Base-by-base conservation (phyloP, 1,140 invertebrate genomes). In the Brachionus plicatilis region DNA sequence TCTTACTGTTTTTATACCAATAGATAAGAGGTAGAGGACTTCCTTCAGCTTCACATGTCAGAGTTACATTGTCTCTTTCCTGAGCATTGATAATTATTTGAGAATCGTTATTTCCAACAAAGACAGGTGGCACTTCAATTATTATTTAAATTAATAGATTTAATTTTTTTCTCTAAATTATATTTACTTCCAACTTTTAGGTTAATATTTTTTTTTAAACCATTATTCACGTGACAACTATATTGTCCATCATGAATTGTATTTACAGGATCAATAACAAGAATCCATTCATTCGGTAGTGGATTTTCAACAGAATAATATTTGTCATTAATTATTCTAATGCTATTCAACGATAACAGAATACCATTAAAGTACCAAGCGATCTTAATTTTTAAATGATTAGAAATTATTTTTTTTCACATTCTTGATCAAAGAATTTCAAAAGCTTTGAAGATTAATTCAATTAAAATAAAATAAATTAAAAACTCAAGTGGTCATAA, bases 1-100 rank as follows among this genome's bases (percentile, higher is more conserved):
- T 47, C 76, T 80, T 80, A 80, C 76, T 82, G 7, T 82, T 68
- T 66, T 27, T 60, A 29, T 82, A 84, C 82, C 82, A 84, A 60
- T 70, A 84, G 8, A 84, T 84, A 29, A 41, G 7, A 9, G 82
- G 82, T 14, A 12, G 14, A 41, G 82, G 82, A 20, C 47, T 84
- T 20, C 82, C 82, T 43, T 53, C 60, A 9, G 82, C 82, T 33
- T 68, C 43, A 75, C 82, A 84, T n/a, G 60, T 37, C 20, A 84
- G 20, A 20, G 82, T 84, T 14, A 75, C 17, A 56, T 84, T 72
- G 1, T 84, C 12, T 47, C 24, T 37, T 75, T 84, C 82, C n/a
- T 37, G 33, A 20, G 79, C 33, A 68, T 82, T 82, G 12, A 82
- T 82, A 12, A 82, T 68, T 65, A 82, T 17, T 41, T 82, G 79